Evolutionary conservation across 2,113 vertebrate genomes (phyloP).

Genomic region (Thamnophis sirtalis): DNA sequence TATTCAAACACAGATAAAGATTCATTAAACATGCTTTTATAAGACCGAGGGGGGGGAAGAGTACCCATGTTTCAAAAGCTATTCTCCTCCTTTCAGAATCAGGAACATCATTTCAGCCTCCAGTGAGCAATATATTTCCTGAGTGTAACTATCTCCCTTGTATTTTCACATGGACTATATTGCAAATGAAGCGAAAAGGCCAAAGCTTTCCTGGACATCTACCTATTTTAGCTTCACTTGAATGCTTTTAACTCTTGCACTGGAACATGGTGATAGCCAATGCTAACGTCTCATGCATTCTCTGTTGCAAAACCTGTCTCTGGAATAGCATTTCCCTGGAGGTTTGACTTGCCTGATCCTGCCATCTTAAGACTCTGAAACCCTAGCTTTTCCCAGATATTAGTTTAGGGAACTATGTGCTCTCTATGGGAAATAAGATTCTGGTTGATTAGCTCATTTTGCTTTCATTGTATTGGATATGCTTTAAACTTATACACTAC

Average conservation of each 20-base stretch:
- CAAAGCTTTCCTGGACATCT: neutral
- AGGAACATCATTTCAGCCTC: neutral
- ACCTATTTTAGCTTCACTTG: neutral
- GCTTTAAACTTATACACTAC: neutral
- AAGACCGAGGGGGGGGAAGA: neutral
- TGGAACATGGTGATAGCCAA: neutral
- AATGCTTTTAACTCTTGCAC: neutral
- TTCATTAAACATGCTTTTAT: neutral
- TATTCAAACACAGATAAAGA: neutral
- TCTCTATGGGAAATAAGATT: neutral
- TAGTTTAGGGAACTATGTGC: neutral
- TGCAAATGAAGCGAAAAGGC: neutral
- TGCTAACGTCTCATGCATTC: neutral
- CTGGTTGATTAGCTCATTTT: neutral
- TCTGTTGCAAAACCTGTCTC: neutral
- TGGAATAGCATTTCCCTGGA: neutral
- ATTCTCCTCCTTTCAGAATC: neutral
- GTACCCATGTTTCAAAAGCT: neutral
- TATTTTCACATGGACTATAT: neutral
- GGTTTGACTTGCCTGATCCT: neutral
- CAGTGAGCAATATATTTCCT: neutral
- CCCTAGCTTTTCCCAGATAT: neutral
- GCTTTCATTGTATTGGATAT: neutral
- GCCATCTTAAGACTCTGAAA: neutral
- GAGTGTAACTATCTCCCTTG: neutral